Conservation (phyloP, 1,140 invertebrate genomes). For the Drosophila littoralis region DNA sequence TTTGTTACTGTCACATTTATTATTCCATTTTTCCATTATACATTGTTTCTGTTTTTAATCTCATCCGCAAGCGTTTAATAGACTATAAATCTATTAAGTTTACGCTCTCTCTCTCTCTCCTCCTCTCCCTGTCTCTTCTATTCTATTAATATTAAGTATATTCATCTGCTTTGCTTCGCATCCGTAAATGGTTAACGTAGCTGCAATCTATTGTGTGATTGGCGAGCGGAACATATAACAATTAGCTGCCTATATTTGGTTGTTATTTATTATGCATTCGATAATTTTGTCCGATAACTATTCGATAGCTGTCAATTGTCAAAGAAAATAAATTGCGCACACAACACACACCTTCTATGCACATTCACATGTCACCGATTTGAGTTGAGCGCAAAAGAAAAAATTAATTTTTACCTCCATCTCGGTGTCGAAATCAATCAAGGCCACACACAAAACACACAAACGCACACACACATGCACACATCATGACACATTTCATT, state of each 20-base stretch:
- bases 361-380: constrained; percentile 18
- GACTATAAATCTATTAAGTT: too few species aligned
- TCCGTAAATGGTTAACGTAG: too few species aligned
- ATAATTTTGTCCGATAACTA: constrained; percentile 57
- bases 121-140: too few species aligned
- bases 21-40: too few species aligned
- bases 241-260: constrained; percentile 32
- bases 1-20: too few species aligned
- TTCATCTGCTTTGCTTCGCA: too few species aligned
- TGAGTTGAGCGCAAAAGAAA: constrained; percentile 16
- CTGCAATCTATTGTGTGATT: too few species aligned
- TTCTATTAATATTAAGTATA: too few species aligned
- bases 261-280: constrained; percentile 34
- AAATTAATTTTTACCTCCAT: constrained; percentile 29
- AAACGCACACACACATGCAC: constrained; percentile 34
- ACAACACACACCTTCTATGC: constrained; percentile 53
- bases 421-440: constrained; percentile 48
- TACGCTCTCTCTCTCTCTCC: too few species aligned
- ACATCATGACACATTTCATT: constrained; percentile 68
- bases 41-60: neutral
- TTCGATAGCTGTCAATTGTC: constrained; percentile 70
- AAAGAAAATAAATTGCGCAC: constrained; percentile 63
- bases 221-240: neutral
- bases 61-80: too few species aligned
- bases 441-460: constrained; percentile 50